A percentile compares a stretch with the other conserved stretches of the same genome.
phyloP scores from a whole-genome alignment of 1,140 invertebrate species.

The Laodelphax striatellus region DNA sequence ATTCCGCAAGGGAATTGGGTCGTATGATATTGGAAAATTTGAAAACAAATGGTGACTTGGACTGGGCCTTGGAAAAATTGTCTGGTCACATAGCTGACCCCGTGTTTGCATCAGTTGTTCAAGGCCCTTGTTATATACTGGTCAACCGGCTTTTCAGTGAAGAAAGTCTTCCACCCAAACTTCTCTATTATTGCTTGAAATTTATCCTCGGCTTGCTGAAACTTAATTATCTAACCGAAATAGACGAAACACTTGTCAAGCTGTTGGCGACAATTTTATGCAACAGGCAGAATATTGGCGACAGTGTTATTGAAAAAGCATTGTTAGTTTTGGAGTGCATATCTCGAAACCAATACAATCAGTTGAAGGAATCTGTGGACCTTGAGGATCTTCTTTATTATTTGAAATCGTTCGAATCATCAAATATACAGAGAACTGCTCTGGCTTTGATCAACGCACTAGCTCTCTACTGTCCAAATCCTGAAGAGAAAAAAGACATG shows the following conservation, averaged over 20 bases:
- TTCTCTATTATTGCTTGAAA: background rate
- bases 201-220: background rate
- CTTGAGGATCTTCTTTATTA: background rate
- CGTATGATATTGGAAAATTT: background rate
- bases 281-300: background rate
- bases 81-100: background rate
- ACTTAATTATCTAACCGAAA: background rate
- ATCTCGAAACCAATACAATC: background rate
- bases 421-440: background rate
- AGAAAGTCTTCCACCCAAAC: background rate
- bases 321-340: background rate
- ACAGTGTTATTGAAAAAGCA: background rate
- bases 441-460: background rate
- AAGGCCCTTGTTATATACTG: background rate
- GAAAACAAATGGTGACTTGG: background rate
- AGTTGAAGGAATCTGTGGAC: background rate
- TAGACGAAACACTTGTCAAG: background rate
- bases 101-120: background rate
- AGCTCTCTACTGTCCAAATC: background rate
- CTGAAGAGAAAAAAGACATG: background rate
- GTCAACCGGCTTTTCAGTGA: background rate
- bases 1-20: background rate
- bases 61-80: background rate
- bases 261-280: background rate
- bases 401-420: background rate